Evolutionary conservation across 2,888 invertebrate species (phyloP).

Genomic region (Xylota segnis): DNA sequence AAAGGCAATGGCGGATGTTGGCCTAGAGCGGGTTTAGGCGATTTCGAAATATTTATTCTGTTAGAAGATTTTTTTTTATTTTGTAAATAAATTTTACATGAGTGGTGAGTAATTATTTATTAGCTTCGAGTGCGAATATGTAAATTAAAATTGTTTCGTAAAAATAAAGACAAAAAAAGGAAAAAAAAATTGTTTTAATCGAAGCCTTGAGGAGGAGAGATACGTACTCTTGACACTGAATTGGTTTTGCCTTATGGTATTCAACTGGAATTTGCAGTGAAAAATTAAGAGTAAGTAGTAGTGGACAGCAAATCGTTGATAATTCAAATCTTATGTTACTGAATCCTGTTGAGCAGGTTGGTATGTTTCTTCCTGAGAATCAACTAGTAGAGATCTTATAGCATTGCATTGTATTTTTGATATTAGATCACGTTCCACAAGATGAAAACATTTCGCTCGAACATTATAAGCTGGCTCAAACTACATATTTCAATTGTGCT

Average conservation of each 20-base stretch:
- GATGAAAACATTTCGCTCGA: too few relatives aligned
- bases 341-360: too few relatives aligned
- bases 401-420: too few relatives aligned
- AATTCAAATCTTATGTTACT: too few relatives aligned
- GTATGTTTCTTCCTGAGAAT: too few relatives aligned
- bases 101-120: conserved; percentile 33
- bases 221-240: conserved; percentile 48
- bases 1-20: conserved; percentile 58
- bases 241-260: conserved; percentile 8
- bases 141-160: conserved; percentile 11
- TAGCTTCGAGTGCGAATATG: conserved; percentile 28
- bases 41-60: not conserved
- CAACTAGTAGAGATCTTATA: too few relatives aligned
- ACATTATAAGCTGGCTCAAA: too few relatives aligned
- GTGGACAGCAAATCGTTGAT: too few relatives aligned
- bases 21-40: conserved; percentile 37
- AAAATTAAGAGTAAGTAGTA: too few relatives aligned
- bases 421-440: too few relatives aligned
- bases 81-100: not conserved
- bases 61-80: not conserved
- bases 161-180: not conserved
- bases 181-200: not conserved
- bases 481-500: too few relatives aligned
- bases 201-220: conserved; percentile 12
- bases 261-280: not conserved